These are phyloP conservation scores for Euclidia mi DNA, from an alignment of 2,888 invertebrate genomes.

Conservation along the genomic window DNA sequence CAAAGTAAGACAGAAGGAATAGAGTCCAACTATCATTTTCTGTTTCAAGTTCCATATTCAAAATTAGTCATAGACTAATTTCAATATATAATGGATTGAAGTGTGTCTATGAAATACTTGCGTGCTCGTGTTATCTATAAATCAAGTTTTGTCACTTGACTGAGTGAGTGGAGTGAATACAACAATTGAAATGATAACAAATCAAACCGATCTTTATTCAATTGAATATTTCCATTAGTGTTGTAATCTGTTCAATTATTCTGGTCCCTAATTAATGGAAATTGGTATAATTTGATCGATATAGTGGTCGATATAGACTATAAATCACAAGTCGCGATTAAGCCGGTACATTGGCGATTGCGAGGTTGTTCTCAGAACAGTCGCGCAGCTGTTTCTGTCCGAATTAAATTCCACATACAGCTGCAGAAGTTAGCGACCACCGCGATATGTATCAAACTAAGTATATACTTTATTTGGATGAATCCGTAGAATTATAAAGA, in stretches of 20 bases:
- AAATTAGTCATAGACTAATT: too few species aligned
- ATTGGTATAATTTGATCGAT: slow-evolving; percentile 16
- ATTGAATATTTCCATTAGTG: neutral
- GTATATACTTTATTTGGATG: too few species aligned
- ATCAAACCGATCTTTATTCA: neutral
- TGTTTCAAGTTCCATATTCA: too few species aligned
- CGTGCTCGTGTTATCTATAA: too few species aligned
- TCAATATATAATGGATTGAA: too few species aligned
- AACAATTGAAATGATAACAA: neutral
- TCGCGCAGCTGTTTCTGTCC: slow-evolving; percentile 46
- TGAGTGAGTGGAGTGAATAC: too few species aligned
- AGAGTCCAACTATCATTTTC: too few species aligned
- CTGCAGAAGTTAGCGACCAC: neutral
- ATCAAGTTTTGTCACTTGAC: too few species aligned
- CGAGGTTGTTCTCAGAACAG: slow-evolving; percentile 49
- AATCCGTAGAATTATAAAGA: too few species aligned
- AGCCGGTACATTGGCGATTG: slow-evolving; percentile 47
- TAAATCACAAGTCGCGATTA: slow-evolving; percentile 34
- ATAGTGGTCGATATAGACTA: slow-evolving; percentile 27
- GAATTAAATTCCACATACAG: slow-evolving; percentile 42
- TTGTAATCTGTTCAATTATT: too few species aligned
- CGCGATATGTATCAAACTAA: neutral
- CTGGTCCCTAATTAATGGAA: slow-evolving; percentile 10
- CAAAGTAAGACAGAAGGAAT: too few species aligned
- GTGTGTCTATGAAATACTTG: too few species aligned